Base-by-base conservation (phyloP, 2,113 vertebrate species). In the Megaceryle maxima region DNA sequence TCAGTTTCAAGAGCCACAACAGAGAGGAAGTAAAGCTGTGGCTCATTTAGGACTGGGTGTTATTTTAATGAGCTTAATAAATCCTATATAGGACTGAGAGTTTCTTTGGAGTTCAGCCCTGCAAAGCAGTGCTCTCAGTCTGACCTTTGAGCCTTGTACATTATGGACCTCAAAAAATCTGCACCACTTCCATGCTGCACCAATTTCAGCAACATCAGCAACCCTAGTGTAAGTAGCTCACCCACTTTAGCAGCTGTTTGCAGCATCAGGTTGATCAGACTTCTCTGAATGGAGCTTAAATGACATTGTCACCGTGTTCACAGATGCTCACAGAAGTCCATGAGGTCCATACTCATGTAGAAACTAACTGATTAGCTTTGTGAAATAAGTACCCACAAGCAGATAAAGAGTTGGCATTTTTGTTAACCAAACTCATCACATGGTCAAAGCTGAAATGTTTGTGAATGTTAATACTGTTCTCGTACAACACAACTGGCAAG, bases 21-120 rank as follows among this genome's bases (percentile, higher is more conserved):
- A 93, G 88, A 94, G 90, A 78, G 39, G 33, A 84, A 87, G 86
- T 64, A 94, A 96, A 95, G 88, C 96, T 95, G 94, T 72, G 94
- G 86, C 80, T 96, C 93, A 69, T 94, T 95, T 94, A 94, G 92
- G 88, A 78, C 88, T 79, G 83, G 69, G 73, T 95, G 88, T 95
- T 94, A 95, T 87, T 96, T 95, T 96, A 96, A 96, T 88, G 48
- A 95, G 56, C 86, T 92, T 96, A 95, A 94, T 96, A 94, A 88
- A 92, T 94, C 76, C 92, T 95, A 28, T 92, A 86, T 72, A 88
- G 90, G 88, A 84, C 88, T 50, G 85, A 83, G 84, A 92, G 64
- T 90, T 92, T 88, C 82, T 86, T 50, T 55, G 29, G 92, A 81
- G 79, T 86, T 83, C 46, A 73, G 87, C 74, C 82, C 64, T 92